Evolutionary conservation across 2,113 vertebrate genomes (phyloP).

Genomic region (Microcebus ravelobensis): DNA sequence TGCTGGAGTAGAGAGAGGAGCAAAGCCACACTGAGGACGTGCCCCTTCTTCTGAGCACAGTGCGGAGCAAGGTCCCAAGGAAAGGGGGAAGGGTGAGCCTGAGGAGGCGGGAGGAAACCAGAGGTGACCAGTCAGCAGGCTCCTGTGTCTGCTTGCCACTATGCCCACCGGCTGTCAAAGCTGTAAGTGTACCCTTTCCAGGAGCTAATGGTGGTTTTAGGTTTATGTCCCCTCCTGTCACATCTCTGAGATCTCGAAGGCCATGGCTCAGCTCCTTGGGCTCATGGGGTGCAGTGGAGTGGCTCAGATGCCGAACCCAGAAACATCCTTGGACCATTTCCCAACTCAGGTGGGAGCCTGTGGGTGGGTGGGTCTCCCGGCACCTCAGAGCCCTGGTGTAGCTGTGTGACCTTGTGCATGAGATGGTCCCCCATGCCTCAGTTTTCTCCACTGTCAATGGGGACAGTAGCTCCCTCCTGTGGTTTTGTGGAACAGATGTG

Average conservation of each 20-base stretch:
- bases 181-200: background rate
- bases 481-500: background rate
- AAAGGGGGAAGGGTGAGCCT: background rate
- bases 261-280: background rate
- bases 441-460: background rate
- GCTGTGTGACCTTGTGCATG: background rate
- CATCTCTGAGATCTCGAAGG: background rate
- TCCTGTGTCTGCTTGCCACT: background rate
- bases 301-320: background rate
- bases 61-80: background rate
- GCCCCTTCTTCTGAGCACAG: background rate
- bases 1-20: background rate
- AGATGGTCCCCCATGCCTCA: background rate
- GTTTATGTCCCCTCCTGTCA: background rate
- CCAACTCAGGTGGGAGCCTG: background rate
- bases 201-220: background rate
- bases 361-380: background rate
- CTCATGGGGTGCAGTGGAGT: background rate
- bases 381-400: too few relatives aligned
- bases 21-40: background rate
- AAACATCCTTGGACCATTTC: background rate
- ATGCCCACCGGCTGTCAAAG: background rate
- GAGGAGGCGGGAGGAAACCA: background rate
- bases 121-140: background rate
- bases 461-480: background rate